Conservation (phyloP, 2,888 invertebrate species). For the Dendrolimus pini region DNA sequence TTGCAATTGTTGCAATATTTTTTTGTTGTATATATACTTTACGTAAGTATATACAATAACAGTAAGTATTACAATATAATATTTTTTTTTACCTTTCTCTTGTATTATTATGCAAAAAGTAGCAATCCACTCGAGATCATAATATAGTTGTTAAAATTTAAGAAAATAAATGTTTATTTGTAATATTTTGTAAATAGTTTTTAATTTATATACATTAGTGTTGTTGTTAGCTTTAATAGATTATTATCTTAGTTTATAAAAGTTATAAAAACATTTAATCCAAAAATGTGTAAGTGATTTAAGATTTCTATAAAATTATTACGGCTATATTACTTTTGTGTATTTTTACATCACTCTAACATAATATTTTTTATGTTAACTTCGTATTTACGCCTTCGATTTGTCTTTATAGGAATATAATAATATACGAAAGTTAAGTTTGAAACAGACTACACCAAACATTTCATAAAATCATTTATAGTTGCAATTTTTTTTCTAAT, state of each 20-base stretch:
- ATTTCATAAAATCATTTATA: no score
- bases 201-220: conserved; percentile 63
- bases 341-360: conserved; percentile 31
- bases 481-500: no score
- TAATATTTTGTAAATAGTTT: conserved; percentile 72
- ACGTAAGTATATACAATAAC: no score
- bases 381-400: conserved; percentile 14
- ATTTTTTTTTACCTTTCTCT: no score
- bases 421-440: no score
- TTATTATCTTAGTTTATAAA: conserved; percentile 51
- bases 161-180: conserved; percentile 23
- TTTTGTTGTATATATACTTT: no score
- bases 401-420: neutral
- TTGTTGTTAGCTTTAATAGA: conserved; percentile 72
- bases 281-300: conserved; percentile 60
- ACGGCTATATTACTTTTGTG: conserved; percentile 14
- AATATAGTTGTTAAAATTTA: neutral
- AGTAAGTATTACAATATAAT: no score
- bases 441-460: no score
- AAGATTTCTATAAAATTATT: conserved; percentile 2
- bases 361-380: conserved; percentile 15
- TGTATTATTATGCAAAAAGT: no score
- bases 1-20: no score
- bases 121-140: no score
- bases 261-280: conserved; percentile 37